These are phyloP conservation scores for Drosophila imparisetae DNA, from an alignment of 2,888 invertebrate genomes.

Conservation along the genomic window DNA sequence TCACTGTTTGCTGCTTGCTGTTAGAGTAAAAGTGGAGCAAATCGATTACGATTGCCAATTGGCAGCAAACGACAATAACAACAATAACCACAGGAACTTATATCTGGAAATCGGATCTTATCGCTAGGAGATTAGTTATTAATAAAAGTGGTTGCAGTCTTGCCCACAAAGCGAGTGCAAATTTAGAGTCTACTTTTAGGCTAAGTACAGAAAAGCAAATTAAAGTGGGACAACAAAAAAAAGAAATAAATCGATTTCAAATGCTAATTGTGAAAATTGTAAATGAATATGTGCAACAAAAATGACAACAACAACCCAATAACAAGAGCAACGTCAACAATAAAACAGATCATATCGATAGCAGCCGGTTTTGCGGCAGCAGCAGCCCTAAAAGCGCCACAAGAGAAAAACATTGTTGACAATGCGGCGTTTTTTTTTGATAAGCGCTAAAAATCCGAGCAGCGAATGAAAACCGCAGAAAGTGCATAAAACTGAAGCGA, in stretches of 20 bases:
- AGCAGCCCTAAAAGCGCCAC: conserved; percentile 75
- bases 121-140: conserved; percentile 1
- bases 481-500: conserved; percentile 52
- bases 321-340: conserved; percentile 36
- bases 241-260: conserved; percentile 48
- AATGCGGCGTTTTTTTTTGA: conserved; percentile 56
- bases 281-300: conserved; percentile 81
- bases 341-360: conserved; percentile 79
- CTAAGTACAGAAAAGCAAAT: conserved; percentile 4
- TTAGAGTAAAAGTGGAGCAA: background rate
- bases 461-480: conserved; percentile 48
- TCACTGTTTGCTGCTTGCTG: background rate
- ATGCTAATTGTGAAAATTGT: conserved; percentile 82
- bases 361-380: conserved; percentile 12
- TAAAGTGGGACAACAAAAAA: conserved; percentile 63
- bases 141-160: conserved; percentile 31
- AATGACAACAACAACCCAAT: conserved; percentile 57
- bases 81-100: background rate
- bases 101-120: background rate
- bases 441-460: conserved; percentile 31
- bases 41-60: background rate
- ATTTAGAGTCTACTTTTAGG: conserved; percentile 31
- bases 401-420: conserved; percentile 54
- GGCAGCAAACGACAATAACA: background rate
- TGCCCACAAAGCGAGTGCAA: background rate